phyloP scores from a whole-genome alignment of 2,888 invertebrate species.

The Subacronicta megacephala region DNA sequence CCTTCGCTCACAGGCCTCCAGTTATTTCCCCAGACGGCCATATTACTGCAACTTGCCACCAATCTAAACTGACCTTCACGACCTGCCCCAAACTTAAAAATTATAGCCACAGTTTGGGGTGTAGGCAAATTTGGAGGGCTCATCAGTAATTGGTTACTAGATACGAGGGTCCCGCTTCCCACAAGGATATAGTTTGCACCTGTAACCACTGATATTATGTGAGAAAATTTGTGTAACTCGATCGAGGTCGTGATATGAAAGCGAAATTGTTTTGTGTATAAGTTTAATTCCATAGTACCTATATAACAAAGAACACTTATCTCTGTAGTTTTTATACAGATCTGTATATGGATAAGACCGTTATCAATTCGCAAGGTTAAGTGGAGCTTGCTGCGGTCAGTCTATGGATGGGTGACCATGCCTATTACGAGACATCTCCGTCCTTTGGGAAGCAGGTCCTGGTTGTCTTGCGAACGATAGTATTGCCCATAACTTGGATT shows the following conservation, averaged over 20 bases:
- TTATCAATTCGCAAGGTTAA: too few relatives aligned
- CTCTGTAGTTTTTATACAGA: too few relatives aligned
- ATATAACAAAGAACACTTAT: too few relatives aligned
- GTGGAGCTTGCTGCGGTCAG: too few relatives aligned
- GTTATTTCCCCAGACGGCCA: constrained; percentile 85
- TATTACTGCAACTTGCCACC: constrained; percentile 79
- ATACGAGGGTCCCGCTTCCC: constrained; percentile 78
- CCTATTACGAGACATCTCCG: too few relatives aligned
- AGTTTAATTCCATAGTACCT: not conserved
- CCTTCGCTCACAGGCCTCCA: constrained; percentile 71
- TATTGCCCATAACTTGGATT: too few relatives aligned
- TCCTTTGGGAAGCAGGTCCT: too few relatives aligned
- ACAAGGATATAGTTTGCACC: constrained; percentile 84
- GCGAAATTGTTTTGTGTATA: constrained; percentile 15
- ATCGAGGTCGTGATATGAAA: constrained; percentile 54
- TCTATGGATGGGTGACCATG: too few relatives aligned
- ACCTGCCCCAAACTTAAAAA: constrained; percentile 54
- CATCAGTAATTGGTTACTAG: constrained; percentile 70
- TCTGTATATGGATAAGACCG: too few relatives aligned
- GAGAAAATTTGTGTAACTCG: constrained; percentile 80
- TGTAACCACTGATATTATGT: constrained; percentile 84
- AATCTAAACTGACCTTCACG: constrained; percentile 70
- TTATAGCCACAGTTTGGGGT: constrained; percentile 5
- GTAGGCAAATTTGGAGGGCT: constrained; percentile 65
- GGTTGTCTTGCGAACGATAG: too few relatives aligned